Base-by-base conservation (phyloP, 1,140 invertebrate genomes). In the Drosophila serrata region DNA sequence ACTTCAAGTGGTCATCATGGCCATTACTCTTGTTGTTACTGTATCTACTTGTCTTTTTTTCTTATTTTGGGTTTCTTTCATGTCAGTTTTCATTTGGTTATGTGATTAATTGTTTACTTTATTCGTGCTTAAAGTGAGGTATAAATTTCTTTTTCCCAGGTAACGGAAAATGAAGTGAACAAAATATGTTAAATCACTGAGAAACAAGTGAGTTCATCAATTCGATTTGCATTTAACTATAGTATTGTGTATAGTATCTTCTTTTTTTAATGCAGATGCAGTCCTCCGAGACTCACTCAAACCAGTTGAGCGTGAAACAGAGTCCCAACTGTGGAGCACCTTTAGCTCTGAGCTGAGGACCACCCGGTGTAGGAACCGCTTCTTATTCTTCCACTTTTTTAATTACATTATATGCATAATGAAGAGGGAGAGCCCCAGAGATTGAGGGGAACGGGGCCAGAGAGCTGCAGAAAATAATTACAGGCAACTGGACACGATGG, bases 351-450 rank as follows among this genome's bases (percentile, higher is more conserved):
- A 65, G 24, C 49, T n/a, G 51, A 64, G 53, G 69, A 72, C 69
- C 69, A 72, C 69, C 69, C 69, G 65, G 69, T 49, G 51, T 27
- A 15, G 55, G 19, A 59, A 59, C 53, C 55, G 53, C 42, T 64
- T 45, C 56, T 35, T 80, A 64, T 81, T 63, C 70, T 40, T 76
- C 35, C 65, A 33, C 48, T 67, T 79, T 82, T 88, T 88, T 86
- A 88, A 86, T 86, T 86, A 88, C 79, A 86, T 86, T 88, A 82
- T 79, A 72, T 88, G 79, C 82, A 88, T 86, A 86, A 86, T 86
- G 84, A 86, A 82, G 67, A 46, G 68, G 43, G 29, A 55, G 49
- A 53, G 31, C 61, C 78, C 75, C 53, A 68, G 81, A 73, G 81
- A 85, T 57, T 65, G 43, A n/a, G n/a, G 46, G 39, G 69, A 39